Evolutionary conservation across 2,113 vertebrate genomes (phyloP).

Genomic region (Cyrtonyx montezumae): DNA sequence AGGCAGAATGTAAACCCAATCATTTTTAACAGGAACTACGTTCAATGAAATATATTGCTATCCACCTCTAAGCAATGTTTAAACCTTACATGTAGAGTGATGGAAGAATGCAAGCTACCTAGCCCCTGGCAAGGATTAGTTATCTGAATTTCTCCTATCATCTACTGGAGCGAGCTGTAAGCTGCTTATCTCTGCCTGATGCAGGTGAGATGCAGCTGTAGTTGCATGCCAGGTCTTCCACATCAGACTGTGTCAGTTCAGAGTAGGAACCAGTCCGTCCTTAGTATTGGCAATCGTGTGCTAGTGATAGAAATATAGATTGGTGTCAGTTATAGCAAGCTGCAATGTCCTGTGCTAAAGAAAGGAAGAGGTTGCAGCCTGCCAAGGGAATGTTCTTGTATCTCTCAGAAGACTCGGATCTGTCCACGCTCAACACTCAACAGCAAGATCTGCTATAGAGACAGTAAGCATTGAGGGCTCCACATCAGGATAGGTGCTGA

Average conservation of each 20-base stretch:
- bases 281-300: rapidly evolving
- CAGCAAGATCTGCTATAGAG: background rate
- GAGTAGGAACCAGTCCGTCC: background rate
- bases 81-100: rapidly evolving
- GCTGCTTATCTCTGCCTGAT: background rate
- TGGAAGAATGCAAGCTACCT: background rate
- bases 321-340: background rate
- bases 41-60: background rate
- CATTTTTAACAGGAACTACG: background rate
- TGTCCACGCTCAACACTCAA: background rate
- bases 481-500: background rate
- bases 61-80: background rate
- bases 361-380: background rate
- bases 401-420: background rate
- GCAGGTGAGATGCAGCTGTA: rapidly evolving
- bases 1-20: background rate
- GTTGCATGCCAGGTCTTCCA: background rate
- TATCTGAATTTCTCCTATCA: background rate
- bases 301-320: background rate
- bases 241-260: background rate
- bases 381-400: background rate
- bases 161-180: background rate
- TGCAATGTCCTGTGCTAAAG: background rate
- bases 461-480: background rate
- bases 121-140: background rate